phyloP scores from a whole-genome alignment of 2,797 vertebrate species.

The Garrulus glandarius region DNA sequence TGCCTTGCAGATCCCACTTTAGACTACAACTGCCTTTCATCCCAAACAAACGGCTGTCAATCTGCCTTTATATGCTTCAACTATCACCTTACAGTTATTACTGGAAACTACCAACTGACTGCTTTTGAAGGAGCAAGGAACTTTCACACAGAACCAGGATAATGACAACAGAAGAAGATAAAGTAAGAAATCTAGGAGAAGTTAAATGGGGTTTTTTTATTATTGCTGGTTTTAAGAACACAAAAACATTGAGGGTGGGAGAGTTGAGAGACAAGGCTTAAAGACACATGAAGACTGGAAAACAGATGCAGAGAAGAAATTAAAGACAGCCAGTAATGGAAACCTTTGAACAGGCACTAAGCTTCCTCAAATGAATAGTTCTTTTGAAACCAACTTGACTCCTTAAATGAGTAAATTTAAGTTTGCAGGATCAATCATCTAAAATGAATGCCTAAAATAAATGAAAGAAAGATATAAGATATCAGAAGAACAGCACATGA shows the following conservation, averaged over 20 bases:
- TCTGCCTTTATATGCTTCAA: not conserved
- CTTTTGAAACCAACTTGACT: not conserved
- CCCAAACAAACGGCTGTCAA: not conserved
- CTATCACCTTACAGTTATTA: not conserved
- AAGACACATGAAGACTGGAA: not conserved
- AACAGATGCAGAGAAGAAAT: not conserved
- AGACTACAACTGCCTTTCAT: not conserved
- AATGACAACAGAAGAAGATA: not conserved
- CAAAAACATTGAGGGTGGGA: not conserved
- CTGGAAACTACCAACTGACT: not conserved
- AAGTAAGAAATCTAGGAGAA: not conserved
- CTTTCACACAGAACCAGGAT: not conserved
- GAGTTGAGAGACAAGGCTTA: not conserved
- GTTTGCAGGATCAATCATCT: not conserved
- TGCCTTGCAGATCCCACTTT: not conserved
- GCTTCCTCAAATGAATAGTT: not conserved
- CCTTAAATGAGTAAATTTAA: not conserved
- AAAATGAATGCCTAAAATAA: not conserved
- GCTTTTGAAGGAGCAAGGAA: not conserved
- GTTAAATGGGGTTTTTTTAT: not conserved
- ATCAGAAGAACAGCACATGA: not conserved
- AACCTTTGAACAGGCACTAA: not conserved
- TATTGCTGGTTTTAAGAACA: not conserved
- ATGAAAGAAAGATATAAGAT: not conserved
- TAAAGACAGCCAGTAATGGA: not conserved